Conservation (phyloP, 2,797 vertebrate genomes). For the Phataginus tetradactyla region DNA sequence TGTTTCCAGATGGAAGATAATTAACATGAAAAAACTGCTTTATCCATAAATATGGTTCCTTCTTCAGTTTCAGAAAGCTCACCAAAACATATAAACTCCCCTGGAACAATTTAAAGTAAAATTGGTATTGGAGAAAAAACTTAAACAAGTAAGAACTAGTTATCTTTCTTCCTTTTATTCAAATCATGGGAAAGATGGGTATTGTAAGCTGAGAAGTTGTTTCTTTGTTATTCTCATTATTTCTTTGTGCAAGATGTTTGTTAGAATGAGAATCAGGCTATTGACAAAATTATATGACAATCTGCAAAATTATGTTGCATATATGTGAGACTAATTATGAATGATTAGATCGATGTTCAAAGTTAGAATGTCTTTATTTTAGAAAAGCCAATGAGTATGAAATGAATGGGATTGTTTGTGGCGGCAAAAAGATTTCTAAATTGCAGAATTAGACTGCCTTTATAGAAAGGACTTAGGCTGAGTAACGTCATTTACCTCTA, state of each 20-base stretch:
- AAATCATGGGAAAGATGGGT: conserved; percentile 28
- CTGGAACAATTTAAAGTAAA: conserved; percentile 47
- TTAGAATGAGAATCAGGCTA: conserved; percentile 58
- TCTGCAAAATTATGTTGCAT: conserved; percentile 48
- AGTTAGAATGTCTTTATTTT: conserved; percentile 61
- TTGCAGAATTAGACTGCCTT: conserved; percentile 42
- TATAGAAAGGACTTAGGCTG: conserved; percentile 12
- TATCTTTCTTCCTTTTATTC: conserved; percentile 48
- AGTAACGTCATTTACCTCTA: conserved; percentile 64
- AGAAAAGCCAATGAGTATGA: conserved; percentile 36
- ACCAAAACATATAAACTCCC: conserved; percentile 46
- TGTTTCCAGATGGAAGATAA: conserved; percentile 79
- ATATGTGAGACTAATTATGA: conserved; percentile 66
- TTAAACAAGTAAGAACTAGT: conserved; percentile 36
- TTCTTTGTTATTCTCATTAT: conserved; percentile 59
- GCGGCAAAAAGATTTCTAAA: conserved; percentile 49
- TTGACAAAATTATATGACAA: conserved; percentile 68
- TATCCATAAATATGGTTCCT: conserved; percentile 68
- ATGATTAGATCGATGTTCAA: conserved; percentile 53
- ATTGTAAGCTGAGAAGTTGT: conserved; percentile 51
- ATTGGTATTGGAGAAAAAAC: not conserved
- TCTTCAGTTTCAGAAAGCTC: conserved; percentile 57
- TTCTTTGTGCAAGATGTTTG: conserved; percentile 68
- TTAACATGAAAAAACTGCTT: conserved; percentile 69
- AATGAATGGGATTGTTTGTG: conserved; percentile 58